Percentiles rank a stretch among this genome's conserved stretches.
These are phyloP conservation scores for Ispidina picta DNA, from an alignment of 2,797 vertebrate genomes.

Conservation along the genomic window DNA sequence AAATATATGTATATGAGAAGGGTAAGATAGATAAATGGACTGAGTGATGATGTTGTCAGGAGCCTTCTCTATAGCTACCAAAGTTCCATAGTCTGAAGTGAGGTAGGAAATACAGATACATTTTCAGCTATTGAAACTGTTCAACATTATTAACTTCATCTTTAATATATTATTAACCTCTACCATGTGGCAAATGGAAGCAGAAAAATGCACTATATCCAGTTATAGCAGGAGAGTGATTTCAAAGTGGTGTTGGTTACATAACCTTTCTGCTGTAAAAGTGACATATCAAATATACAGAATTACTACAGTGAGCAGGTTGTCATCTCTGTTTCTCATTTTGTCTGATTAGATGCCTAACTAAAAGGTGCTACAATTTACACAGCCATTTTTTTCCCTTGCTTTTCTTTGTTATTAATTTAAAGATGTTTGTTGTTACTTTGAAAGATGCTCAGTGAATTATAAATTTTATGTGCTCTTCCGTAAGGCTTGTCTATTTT, in stretches of 20 bases:
- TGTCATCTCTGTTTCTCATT: conserved; percentile 14
- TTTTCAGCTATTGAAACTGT: neutral
- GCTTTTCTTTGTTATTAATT: neutral
- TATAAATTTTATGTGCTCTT: neutral
- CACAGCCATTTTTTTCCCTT: neutral
- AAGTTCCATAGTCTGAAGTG: neutral
- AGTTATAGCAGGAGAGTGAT: neutral
- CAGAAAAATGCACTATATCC: neutral
- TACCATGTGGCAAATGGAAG: neutral
- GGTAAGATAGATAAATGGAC: neutral
- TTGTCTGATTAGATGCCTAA: conserved; percentile 66
- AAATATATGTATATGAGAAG: neutral
- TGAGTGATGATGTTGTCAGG: neutral
- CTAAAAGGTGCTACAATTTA: neutral
- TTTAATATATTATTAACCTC: neutral
- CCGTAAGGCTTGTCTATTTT: neutral
- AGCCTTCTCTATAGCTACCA: neutral
- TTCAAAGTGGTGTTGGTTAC: neutral
- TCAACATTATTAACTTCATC: neutral
- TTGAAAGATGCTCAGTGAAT: neutral
- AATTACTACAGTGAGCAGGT: neutral
- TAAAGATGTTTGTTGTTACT: neutral
- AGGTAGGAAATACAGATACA: neutral
- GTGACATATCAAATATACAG: neutral
- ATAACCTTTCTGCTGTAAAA: conserved; percentile 11